A percentile compares a stretch with the other conserved stretches of the same genome.
phyloP scores from a whole-genome alignment of 2,797 vertebrate species.

The Caiman crocodilus region DNA sequence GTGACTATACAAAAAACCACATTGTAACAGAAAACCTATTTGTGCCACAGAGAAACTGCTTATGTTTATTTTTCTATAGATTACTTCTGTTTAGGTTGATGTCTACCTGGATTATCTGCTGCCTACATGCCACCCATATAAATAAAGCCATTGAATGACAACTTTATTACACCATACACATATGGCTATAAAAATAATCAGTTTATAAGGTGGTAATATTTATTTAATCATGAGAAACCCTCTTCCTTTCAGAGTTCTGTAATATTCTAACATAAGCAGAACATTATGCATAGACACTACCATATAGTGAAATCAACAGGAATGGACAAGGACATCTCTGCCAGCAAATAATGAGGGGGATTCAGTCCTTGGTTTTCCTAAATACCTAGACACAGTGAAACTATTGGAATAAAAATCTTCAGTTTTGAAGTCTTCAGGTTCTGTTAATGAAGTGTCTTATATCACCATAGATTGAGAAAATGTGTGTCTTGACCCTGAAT shows the following conservation, averaged over 20 bases:
- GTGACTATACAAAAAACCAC: background rate
- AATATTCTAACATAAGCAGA: constrained; percentile 35
- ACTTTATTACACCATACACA: constrained; percentile 6
- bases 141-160: constrained; percentile 41
- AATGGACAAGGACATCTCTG: background rate
- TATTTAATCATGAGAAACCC: constrained; percentile 57
- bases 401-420: background rate
- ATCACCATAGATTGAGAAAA: background rate
- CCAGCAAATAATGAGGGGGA: background rate
- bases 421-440: background rate
- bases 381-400: background rate
- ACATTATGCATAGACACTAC: background rate
- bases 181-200: constrained; percentile 24
- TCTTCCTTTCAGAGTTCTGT: constrained; percentile 26
- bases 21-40: background rate
- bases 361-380: background rate
- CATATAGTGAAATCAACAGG: background rate
- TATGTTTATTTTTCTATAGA: constrained; percentile 15
- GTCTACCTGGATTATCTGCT: constrained; percentile 45
- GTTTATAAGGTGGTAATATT: background rate
- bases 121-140: constrained; percentile 50
- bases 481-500: background rate
- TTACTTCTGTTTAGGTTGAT: constrained; percentile 40
- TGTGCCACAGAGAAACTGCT: constrained; percentile 7
- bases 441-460: background rate